These are phyloP conservation scores for Poecilia wingei DNA, from an alignment of 2,797 vertebrate genomes.

Conservation along the genomic window DNA sequence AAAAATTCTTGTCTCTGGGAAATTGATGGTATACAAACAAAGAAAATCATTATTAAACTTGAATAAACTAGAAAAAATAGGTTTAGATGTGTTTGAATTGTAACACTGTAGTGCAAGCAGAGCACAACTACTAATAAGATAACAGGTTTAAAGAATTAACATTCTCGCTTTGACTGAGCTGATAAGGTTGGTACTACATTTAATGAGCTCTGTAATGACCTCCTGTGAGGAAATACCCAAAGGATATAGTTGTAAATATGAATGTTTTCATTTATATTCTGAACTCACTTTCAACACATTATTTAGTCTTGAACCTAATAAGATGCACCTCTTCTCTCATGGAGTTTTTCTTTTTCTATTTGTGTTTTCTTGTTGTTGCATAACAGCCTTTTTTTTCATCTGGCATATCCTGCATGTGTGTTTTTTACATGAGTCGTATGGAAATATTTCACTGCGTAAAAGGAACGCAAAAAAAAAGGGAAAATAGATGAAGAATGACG, in stretches of 20 bases:
- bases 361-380: constrained; percentile 46
- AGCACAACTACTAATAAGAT: constrained; percentile 61
- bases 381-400: constrained; percentile 37
- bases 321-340: constrained; percentile 21
- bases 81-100: constrained; percentile 6
- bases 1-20: neutral
- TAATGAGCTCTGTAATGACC: constrained; percentile 66
- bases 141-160: constrained; percentile 76
- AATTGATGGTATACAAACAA: neutral
- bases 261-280: constrained; percentile 22
- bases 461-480: constrained; percentile 41
- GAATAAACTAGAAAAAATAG: neutral
- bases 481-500: constrained; percentile 53
- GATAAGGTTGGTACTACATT: constrained; percentile 65
- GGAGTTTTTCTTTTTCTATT: constrained; percentile 26
- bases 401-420: constrained; percentile 32
- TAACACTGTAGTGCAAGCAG: constrained; percentile 6
- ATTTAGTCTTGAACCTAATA: neutral
- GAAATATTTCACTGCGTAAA: constrained; percentile 39
- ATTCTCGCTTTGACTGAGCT: constrained; percentile 66
- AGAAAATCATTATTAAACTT: neutral
- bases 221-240: constrained; percentile 28
- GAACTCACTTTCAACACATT: neutral
- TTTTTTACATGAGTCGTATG: constrained; percentile 66
- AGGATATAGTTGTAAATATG: neutral